Evolutionary conservation across 2,113 vertebrate species (phyloP), one percentile per base, ranked within the genome.

Genomic region (Nibea albiflora): DNA sequence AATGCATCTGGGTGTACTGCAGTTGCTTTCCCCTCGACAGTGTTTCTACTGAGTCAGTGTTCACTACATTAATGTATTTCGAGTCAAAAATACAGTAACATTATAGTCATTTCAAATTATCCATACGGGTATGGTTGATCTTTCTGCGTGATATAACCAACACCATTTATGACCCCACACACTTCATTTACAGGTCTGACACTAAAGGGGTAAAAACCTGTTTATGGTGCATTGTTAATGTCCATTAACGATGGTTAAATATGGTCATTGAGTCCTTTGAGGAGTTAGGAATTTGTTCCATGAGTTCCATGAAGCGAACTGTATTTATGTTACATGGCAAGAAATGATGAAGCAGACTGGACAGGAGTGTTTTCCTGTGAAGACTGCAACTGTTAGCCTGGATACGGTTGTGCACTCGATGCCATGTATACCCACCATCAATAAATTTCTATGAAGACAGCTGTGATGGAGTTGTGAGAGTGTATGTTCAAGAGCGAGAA

Each of bases 391-490:
- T 62, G 35, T 61, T 76, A 53, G 44, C 54, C 77, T 57, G 70
- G 49, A 72, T 67, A 67, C 35, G 39, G 57, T 68, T 75, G 58
- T 84, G 72, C 83, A 65, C 35, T 65, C 73, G 47, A 78, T 76
- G 64, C 39, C 4, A 69, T 86, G 73, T 85, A 68, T 83, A 66
- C 68, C 66, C 77, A 82, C 46, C 69, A 72, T 68, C 46, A 92
- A 89, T 91, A 92, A 86, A 92, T 65, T 14, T 76, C 71, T 76
- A 61, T 83, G 53, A 73, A 71, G 57, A 76, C 49, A 57, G 16
- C 56, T 39, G 47, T 58, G 58, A 12, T 39, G 8, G 3, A 46
- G 28, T 74, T 81, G 47, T 78, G 67, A 46, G 20, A 14, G 16
- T 62, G 49, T 83, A 7, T 69, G 19, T 64, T 61, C 4, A 50